Base-by-base conservation (phyloP, 1,140 invertebrate genomes). In the Cotesia chilonis region DNA sequence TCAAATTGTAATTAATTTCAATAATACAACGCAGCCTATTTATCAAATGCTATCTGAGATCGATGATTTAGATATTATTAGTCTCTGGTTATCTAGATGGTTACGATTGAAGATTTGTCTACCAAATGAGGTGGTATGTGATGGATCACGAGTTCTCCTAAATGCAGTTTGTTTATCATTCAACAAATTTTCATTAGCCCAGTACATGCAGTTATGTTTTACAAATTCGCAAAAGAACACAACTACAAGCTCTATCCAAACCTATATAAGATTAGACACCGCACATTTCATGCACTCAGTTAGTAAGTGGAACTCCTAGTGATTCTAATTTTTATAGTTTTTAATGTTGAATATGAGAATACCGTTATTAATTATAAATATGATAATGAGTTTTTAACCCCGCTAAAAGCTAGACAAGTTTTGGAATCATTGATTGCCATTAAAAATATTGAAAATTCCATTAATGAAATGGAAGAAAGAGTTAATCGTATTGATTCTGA, bases 381-480 rank as follows among this genome's bases (percentile, higher is more conserved):
- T 55, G n/a, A n/a, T 55, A 20, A 20, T 55, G 12, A 55, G n/a
- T 55, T 12, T 14, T 55, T 55, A 55, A 55, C 54, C 2, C 54
- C 54, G 6, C 35, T 68, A 20, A 28, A 54, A 9, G 5, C 65
- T 10, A 59, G 36, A 41, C n/a, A 52, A 5, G 68, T 60, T 52
- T 37, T 54, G 37, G 64, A 72, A 47, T 4, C 6, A 10, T 41
- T 38, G 4, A 66, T 66, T 41, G 28, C 4, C 41, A 12, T 0
- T 37, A 66, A 66, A 66, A 41, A 17, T 66, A 17, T 36, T 7
- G 38, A 66, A 7, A 41, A 36, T 41, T 66, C 51, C 10, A 41
- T 66, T 6, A 37, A 47, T 37, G 12, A 66, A 66, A 66, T 66
- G 12, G 64, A 66, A n/a, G 41, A 47, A 66, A n/a, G 4, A 37